These are phyloP conservation scores for Ancistrus triradiatus DNA, from an alignment of 2,113 vertebrate species.

Conservation along the genomic window DNA sequence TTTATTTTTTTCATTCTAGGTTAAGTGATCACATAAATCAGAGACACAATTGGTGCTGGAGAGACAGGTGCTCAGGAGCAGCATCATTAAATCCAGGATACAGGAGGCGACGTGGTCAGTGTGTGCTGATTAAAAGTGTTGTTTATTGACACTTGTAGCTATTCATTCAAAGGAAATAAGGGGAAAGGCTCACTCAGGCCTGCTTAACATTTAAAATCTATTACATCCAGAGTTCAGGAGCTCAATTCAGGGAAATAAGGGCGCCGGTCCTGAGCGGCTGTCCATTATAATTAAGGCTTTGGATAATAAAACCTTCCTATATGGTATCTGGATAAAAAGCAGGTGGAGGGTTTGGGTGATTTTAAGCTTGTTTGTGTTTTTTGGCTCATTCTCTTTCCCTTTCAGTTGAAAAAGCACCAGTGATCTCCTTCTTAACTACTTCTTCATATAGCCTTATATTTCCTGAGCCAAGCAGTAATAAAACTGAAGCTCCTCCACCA, in stretches of 20 bases:
- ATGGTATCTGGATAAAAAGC: too few species aligned
- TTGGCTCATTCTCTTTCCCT: too few species aligned
- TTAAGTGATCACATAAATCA: conserved; percentile 30
- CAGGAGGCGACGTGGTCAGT: not conserved
- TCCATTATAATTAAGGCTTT: conserved; percentile 57
- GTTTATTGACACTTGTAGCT: conserved; percentile 7
- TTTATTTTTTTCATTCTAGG: too few species aligned
- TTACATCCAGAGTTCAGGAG: not conserved
- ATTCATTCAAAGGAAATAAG: not conserved
- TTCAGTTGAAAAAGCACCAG: too few species aligned
- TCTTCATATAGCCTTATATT: too few species aligned
- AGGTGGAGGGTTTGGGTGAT: too few species aligned
- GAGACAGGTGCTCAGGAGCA: conserved; percentile 5
- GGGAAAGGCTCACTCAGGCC: conserved; percentile 4
- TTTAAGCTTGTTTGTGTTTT: too few species aligned
- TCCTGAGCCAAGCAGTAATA: too few species aligned
- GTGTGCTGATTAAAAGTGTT: conserved; percentile 9
- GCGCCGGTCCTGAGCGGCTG: conserved; percentile 47
- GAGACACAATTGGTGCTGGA: not conserved
- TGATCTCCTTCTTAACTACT: too few species aligned
- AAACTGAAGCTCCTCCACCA: too few species aligned
- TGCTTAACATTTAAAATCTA: conserved; percentile 8
- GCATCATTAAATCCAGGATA: not conserved
- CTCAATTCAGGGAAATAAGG: conserved; percentile 36
- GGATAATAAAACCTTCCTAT: not conserved